Evolutionary conservation across 30 jellyfish, hydroid and myxozoan species (phyloP).

Genomic region (Pseudorhiza aurosa): DNA sequence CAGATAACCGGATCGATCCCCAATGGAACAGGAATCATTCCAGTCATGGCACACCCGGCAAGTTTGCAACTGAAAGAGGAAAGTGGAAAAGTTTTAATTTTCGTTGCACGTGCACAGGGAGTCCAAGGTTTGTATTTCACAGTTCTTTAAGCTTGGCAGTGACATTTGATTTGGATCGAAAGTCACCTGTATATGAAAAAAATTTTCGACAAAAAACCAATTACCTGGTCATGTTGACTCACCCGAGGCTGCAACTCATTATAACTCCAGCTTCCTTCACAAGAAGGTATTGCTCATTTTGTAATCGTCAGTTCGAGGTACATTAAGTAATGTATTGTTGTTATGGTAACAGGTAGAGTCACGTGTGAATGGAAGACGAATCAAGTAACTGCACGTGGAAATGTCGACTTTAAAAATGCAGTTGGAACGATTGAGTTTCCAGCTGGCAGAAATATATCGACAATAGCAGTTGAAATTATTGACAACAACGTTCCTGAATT

Average conservation of each 20-base stretch:
- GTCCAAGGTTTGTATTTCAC: slow-evolving; percentile 65
- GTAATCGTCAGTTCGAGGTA: too few relatives aligned
- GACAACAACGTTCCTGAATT: slow-evolving; percentile 83
- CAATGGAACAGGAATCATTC: slow-evolving; percentile 16
- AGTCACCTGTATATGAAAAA: too few relatives aligned
- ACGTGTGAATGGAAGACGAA: slow-evolving; percentile 90
- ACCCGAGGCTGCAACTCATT: too few relatives aligned
- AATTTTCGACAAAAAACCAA: too few relatives aligned
- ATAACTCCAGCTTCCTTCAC: too few relatives aligned
- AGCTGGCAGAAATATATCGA: slow-evolving; percentile 38
- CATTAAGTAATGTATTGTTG: too few relatives aligned
- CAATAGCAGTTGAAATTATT: slow-evolving; percentile 32
- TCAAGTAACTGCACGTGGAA: slow-evolving; percentile 70
- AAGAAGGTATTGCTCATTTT: too few relatives aligned
- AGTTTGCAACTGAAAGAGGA: slow-evolving; percentile 59
- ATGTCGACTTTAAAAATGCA: slow-evolving; percentile 61
- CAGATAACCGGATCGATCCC: slow-evolving; percentile 57
- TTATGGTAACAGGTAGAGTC: slow-evolving; percentile 50
- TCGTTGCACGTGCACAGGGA: slow-evolving; percentile 86
- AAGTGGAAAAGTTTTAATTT: slow-evolving; percentile 38
- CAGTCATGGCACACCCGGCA: slow-evolving; percentile 29
- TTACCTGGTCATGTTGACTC: too few relatives aligned
- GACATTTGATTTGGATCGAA: too few relatives aligned
- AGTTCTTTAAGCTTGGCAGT: too few relatives aligned
- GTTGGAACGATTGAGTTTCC: slow-evolving; percentile 47